Conservation (phyloP, 2,888 invertebrate genomes). For the Cerceris rybyensis region DNA sequence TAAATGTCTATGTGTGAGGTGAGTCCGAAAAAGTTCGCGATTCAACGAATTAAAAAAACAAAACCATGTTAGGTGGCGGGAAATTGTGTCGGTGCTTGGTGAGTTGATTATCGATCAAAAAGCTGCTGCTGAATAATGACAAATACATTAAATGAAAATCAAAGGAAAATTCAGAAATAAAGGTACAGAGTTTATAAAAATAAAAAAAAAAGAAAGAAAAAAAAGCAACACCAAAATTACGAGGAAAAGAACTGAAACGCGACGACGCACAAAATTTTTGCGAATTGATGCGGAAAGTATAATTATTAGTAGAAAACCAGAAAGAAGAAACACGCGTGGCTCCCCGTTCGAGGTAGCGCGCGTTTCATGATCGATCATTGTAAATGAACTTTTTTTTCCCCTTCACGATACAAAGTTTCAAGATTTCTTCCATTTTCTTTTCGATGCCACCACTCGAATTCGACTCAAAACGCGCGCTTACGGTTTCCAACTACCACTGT, state of each 20-base stretch:
- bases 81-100: too few species aligned
- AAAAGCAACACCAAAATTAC: conserved; percentile 27
- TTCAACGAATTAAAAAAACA: conserved; percentile 35
- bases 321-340: conserved; percentile 38
- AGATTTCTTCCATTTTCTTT: not conserved
- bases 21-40: conserved; percentile 44
- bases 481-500: conserved; percentile 12
- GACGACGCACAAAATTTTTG: conserved; percentile 52
- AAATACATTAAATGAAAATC: conserved; percentile 35
- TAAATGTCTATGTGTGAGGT: conserved; percentile 60
- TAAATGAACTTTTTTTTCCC: not conserved
- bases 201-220: conserved; percentile 46
- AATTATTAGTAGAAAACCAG: conserved; percentile 41
- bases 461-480: conserved; percentile 47
- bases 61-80: conserved; percentile 19
- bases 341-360: conserved; percentile 15
- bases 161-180: conserved; percentile 36
- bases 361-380: not conserved
- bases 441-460: conserved; percentile 14
- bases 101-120: conserved; percentile 13
- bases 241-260: conserved; percentile 49
- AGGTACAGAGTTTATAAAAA: conserved; percentile 21
- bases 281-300: conserved; percentile 35
- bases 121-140: conserved; percentile 28
- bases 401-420: not conserved